Conservation (phyloP, 2,888 invertebrate species). For the Orchesellides sinensis region DNA sequence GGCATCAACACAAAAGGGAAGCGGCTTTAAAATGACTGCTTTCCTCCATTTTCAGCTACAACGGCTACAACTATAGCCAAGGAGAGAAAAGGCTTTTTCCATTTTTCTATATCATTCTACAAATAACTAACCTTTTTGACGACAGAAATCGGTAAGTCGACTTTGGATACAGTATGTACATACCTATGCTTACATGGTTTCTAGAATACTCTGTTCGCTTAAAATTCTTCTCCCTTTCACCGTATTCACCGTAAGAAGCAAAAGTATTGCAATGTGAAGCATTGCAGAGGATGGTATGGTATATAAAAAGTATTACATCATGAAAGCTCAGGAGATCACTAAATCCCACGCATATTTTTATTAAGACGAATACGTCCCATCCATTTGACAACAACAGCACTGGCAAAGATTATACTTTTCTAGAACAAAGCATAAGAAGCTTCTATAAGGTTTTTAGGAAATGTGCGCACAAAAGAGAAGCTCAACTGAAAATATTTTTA, state of each 20-base stretch:
- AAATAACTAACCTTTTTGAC: not conserved
- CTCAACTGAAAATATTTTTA: not conserved
- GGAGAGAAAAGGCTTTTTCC: not conserved
- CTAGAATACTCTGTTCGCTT: too few species aligned
- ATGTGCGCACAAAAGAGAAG: not conserved
- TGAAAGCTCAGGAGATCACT: conserved; percentile 38
- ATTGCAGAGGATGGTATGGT: conserved; percentile 2
- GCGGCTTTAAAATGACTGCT: conserved; percentile 45
- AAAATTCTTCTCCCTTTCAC: too few species aligned
- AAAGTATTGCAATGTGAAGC: too few species aligned
- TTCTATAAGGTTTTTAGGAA: not conserved
- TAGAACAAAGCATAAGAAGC: not conserved
- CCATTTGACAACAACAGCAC: too few species aligned
- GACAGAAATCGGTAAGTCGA: conserved; percentile 30
- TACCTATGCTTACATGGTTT: conserved; percentile 2
- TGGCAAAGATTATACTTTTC: too few species aligned
- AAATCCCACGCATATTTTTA: conserved; percentile 53
- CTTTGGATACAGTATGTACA: too few species aligned
- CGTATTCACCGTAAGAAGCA: too few species aligned
- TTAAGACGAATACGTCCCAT: conserved; percentile 38
- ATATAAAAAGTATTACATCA: conserved; percentile 9
- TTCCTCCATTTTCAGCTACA: not conserved
- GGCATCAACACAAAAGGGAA: conserved; percentile 35
- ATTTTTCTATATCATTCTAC: not conserved
- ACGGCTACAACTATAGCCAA: too few species aligned